A percentile compares a stretch with the other conserved stretches of the same genome.
Conservation (phyloP, 1,140 invertebrate species). For the Drosophila arizonae region DNA sequence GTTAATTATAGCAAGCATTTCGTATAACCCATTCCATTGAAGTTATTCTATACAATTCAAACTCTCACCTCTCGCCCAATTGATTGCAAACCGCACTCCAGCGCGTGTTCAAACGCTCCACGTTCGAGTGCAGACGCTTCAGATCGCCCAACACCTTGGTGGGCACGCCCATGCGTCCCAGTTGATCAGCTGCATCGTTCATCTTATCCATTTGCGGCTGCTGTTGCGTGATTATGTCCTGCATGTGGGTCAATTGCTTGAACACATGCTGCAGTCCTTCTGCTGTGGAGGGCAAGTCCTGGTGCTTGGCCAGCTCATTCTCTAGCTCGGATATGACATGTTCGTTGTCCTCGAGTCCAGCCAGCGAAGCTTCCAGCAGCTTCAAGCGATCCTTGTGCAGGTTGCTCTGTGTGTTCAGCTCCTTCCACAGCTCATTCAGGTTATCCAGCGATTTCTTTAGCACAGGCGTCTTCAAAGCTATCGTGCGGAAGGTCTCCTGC, state of each 20-base stretch:
- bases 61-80: slow-evolving; percentile 91
- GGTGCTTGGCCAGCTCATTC: slow-evolving; percentile 92
- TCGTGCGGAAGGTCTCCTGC: slow-evolving; percentile 91
- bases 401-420: slow-evolving; percentile 81
- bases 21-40: too few relatives aligned
- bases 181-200: slow-evolving; percentile 93
- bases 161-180: slow-evolving; percentile 89
- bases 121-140: slow-evolving; percentile 96
- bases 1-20: too few relatives aligned
- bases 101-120: slow-evolving; percentile 92
- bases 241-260: slow-evolving; percentile 84
- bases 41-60: too few relatives aligned
- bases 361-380: slow-evolving; percentile 94
- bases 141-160: slow-evolving; percentile 90
- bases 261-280: slow-evolving; percentile 88
- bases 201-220: slow-evolving; percentile 95
- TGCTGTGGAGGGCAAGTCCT: slow-evolving; percentile 92
- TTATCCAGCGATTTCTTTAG: slow-evolving; percentile 95
- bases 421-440: slow-evolving; percentile 95
- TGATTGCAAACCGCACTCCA: slow-evolving; percentile 97
- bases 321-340: slow-evolving; percentile 96
- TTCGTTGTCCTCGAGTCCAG: slow-evolving; percentile 94
- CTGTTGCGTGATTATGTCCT: slow-evolving; percentile 91
- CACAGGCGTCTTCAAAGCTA: slow-evolving; percentile 93
- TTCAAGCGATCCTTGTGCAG: slow-evolving; percentile 87